Evolutionary conservation across 2,113 vertebrate genomes (phyloP), one percentile per base, ranked within the genome.

Genomic region (Turnix velox): DNA sequence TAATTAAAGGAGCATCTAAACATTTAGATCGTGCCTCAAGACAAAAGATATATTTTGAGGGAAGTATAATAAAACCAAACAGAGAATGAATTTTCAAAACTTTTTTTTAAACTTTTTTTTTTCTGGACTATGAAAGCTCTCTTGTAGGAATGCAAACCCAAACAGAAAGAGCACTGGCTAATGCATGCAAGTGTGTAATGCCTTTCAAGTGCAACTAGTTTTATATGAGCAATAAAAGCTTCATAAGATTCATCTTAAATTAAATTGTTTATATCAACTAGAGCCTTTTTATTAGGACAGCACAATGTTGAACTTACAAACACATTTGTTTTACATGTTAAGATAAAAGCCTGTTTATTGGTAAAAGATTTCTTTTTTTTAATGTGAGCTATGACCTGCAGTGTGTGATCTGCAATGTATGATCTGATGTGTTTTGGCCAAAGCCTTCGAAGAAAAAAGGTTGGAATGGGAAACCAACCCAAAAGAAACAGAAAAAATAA

Each of bases 331-430:
- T 89, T 94, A 52, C 45, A 76, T 72, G 61, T 59, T 81, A 81
- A 91, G 94, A 94, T 91, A 88, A 94, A 92, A 93, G 83, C 4
- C 84, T 71, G 28, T 87, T 92, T 92, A 81, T 84, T 82, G 62
- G 74, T 55, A 75, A 52, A 84, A 78, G 48, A 4, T 39, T 73
- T 54, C 39, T 49, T 76, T 79, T 45, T 30, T 3, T 0, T 42
- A 74, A 69, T 83, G 72, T 62, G 76, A 77, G 35, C 92, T 92
- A 74, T 5, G 3, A 49, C 39, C 35, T 86, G 76, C 74, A 39
- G 54, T 84, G 46, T 88, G 86, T 81, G 80, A 95, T 87, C 88
- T 86, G 35, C 74, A 88, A 94, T 58, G 63, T 81, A 68, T 18
- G 61, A 85, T 81, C 76, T 84, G 68, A 68, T 86, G 25, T 67